Percentiles rank a stretch among this genome's conserved stretches.
Evolutionary conservation across 2,113 vertebrate species (phyloP).

Genomic region (Tragelaphus strepsiceros): DNA sequence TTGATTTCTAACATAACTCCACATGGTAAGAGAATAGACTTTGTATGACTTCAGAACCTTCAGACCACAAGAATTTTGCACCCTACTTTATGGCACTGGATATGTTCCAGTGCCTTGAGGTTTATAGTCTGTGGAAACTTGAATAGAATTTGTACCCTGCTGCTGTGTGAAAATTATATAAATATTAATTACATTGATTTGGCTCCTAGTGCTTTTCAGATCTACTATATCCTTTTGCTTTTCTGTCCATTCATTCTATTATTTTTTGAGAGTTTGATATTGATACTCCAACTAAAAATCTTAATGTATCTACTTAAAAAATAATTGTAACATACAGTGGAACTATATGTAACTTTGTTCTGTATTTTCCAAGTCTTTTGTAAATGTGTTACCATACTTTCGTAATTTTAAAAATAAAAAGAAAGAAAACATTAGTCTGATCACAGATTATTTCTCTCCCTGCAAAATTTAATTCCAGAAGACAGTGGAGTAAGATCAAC

Average conservation of each 20-base stretch:
- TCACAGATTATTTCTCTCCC: neutral
- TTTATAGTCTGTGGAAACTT: neutral
- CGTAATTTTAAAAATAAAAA: neutral
- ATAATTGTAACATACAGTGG: neutral
- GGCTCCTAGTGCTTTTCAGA: neutral
- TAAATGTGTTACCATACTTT: neutral
- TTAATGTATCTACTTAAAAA: neutral
- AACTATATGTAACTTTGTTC: neutral
- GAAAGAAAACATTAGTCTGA: neutral
- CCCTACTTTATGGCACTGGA: neutral
- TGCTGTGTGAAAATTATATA: neutral
- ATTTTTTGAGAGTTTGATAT: neutral
- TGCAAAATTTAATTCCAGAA: neutral
- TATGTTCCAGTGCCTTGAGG: neutral
- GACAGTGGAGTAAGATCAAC: neutral
- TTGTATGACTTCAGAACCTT: neutral
- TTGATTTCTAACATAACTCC: neutral
- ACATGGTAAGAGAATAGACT: neutral
- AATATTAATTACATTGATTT: neutral
- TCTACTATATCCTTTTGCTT: neutral
- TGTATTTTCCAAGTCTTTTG: neutral
- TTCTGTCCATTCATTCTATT: neutral
- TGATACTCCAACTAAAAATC: neutral
- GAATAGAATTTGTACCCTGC: neutral
- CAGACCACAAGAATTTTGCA: neutral